A percentile compares a stretch with the other conserved stretches of the same genome.
These are phyloP conservation scores for Phoebastria nigripes DNA, from an alignment of 2,797 vertebrate species.

Conservation along the genomic window DNA sequence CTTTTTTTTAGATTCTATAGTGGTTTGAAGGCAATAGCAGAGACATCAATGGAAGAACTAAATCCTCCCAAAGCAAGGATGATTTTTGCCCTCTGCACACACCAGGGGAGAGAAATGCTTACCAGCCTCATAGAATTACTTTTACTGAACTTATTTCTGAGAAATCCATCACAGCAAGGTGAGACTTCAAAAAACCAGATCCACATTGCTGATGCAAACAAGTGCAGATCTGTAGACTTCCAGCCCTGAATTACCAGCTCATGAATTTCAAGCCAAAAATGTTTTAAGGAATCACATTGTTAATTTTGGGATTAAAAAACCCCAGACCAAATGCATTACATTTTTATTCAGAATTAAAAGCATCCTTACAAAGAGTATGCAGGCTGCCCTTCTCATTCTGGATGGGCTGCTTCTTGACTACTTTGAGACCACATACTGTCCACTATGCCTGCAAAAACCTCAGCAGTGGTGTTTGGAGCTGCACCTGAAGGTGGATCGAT, in stretches of 20 bases:
- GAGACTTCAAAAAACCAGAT: neutral
- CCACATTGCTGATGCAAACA: neutral
- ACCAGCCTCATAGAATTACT: neutral
- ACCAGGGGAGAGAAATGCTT: neutral
- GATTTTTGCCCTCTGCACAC: neutral
- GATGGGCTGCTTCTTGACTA: neutral
- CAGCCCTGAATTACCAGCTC: neutral
- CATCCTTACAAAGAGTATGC: neutral
- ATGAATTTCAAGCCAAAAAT: neutral
- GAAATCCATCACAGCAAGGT: neutral
- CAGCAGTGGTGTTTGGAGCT: neutral
- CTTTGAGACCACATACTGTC: neutral
- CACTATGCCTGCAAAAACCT: neutral
- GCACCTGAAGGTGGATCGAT: neutral
- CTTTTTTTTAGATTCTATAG: neutral
- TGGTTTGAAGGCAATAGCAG: neutral
- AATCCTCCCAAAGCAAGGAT: neutral
- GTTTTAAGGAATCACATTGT: neutral
- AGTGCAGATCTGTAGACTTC: neutral
- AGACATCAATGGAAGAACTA: neutral
- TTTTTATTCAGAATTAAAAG: neutral
- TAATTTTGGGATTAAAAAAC: neutral
- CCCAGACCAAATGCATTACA: neutral
- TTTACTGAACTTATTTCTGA: neutral
- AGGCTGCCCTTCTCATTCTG: neutral